A percentile compares a stretch with the other conserved stretches of the same genome.
Conservation (phyloP, 2,113 vertebrate species). For the Gobiocypris rarus region DNA sequence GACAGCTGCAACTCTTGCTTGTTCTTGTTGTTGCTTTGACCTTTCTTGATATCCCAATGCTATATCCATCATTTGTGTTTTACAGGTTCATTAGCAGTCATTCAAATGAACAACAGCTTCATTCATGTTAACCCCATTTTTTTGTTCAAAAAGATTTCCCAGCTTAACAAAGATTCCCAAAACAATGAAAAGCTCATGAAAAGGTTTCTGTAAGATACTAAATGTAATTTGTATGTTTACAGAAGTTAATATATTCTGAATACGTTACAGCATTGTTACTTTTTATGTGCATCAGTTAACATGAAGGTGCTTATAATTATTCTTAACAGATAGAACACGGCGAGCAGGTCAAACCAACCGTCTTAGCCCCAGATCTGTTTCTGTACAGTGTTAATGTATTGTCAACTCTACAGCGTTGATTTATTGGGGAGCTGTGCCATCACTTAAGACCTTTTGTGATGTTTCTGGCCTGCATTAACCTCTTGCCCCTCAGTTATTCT, state of each 20-base stretch:
- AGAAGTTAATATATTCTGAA: background rate
- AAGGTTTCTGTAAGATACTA: too few species aligned
- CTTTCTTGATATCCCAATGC: background rate
- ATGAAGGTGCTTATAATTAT: background rate
- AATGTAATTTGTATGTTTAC: background rate
- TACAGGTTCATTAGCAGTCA: too few species aligned
- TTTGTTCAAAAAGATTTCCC: background rate
- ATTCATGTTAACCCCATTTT: background rate
- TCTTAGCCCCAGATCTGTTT: background rate
- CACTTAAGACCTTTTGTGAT: background rate
- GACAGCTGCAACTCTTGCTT: conserved; percentile 32
- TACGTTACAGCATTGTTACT: background rate
- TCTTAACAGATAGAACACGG: background rate
- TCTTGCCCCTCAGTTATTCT: conserved; percentile 3
- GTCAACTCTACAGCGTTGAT: background rate
- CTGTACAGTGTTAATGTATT: background rate
- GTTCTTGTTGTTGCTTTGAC: conserved; percentile 1
- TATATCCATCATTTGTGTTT: background rate
- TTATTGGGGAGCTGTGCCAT: background rate
- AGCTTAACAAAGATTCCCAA: background rate
- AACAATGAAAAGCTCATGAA: too few species aligned
- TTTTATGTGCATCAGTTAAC: too few species aligned
- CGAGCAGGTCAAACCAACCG: background rate
- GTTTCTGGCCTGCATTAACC: conserved; percentile 17
- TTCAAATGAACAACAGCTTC: background rate